phyloP scores from a whole-genome alignment of 2,113 vertebrate species.

The Emydura subglobosa region DNA sequence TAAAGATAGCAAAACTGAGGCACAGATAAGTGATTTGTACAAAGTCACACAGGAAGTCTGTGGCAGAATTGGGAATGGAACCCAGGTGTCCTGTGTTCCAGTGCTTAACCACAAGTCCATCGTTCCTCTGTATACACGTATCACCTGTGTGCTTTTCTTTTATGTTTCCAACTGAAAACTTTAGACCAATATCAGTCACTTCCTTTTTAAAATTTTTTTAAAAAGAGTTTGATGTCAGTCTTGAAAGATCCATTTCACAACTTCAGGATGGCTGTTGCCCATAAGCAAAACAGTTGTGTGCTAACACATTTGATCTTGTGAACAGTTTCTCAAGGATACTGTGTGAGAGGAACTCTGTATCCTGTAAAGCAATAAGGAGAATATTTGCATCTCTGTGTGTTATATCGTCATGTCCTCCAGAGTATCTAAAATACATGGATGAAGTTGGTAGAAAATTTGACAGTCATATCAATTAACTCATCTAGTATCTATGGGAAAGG shows the following conservation, averaged over 20 bases:
- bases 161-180: not conserved
- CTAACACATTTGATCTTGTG: not conserved
- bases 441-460: not conserved
- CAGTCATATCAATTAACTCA: not conserved
- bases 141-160: not conserved
- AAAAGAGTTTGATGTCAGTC: not conserved
- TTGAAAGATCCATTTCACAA: not conserved
- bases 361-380: not conserved
- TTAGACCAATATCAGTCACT: not conserved
- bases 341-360: not conserved
- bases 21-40: not conserved
- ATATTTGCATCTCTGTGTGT: not conserved
- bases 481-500: not conserved
- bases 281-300: not conserved
- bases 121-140: not conserved
- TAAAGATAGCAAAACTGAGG: not conserved
- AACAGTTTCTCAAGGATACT: not conserved
- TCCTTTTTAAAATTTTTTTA: not conserved
- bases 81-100: not conserved
- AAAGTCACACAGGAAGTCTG: not conserved
- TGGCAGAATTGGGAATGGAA: not conserved
- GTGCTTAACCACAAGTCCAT: not conserved
- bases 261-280: not conserved
- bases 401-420: not conserved
- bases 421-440: not conserved